A percentile compares a stretch with the other conserved stretches of the same genome.
Evolutionary conservation across 1,140 invertebrate species (phyloP).

Genomic region (Apocrypta bakeri): DNA sequence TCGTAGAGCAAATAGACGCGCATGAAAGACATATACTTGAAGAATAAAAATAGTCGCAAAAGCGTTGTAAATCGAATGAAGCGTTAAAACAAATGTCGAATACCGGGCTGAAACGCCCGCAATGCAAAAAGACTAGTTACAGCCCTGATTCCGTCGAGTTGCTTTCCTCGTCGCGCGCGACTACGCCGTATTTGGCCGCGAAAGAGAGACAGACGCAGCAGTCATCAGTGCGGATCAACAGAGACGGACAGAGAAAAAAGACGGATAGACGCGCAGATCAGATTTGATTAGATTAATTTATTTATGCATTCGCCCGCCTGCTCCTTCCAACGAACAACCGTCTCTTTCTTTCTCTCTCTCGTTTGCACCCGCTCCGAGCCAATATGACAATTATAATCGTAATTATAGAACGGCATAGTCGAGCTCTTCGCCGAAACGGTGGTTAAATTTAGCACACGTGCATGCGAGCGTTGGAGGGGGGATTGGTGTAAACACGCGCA

Average conservation of each 20-base stretch:
- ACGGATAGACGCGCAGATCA: neutral
- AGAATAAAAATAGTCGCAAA: neutral
- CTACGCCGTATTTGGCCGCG: slow-evolving; percentile 8
- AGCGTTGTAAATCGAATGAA: neutral
- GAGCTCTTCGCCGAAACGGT: neutral
- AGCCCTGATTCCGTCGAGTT: slow-evolving; percentile 25
- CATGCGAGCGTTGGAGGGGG: no score
- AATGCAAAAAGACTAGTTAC: neutral
- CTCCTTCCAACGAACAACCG: neutral
- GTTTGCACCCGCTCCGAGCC: neutral
- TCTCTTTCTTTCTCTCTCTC: neutral
- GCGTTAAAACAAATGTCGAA: no score
- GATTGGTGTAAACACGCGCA: slow-evolving; percentile 5
- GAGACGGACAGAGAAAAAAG: slow-evolving; percentile 6
- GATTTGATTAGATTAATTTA: slow-evolving; percentile 40
- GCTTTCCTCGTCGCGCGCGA: slow-evolving; percentile 37
- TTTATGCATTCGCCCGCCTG: slow-evolving; percentile 19
- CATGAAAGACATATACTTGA: neutral
- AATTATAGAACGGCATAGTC: neutral
- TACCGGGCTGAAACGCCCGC: no score
- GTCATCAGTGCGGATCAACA: slow-evolving; percentile 29
- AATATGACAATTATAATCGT: slow-evolving; percentile 3
- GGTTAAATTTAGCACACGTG: neutral
- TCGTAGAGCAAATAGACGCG: neutral
- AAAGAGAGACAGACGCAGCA: slow-evolving; percentile 26